Evolutionary conservation across 2,797 vertebrate genomes (phyloP).

Genomic region (Meda fulgida): DNA sequence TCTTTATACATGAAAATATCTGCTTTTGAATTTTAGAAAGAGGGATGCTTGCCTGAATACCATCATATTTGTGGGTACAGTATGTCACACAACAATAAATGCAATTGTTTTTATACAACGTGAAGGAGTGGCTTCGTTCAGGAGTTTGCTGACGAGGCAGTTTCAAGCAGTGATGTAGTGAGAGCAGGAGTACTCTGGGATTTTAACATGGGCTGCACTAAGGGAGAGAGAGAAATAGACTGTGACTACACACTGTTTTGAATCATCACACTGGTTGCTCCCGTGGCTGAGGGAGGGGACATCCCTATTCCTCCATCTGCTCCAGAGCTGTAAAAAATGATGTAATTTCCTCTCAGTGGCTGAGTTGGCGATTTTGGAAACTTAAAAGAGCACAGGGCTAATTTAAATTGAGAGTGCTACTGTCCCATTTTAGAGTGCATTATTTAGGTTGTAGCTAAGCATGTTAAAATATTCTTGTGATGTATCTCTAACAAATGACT

Average conservation of each 20-base stretch:
- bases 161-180: not conserved
- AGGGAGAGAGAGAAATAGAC: slow-evolving; percentile 21
- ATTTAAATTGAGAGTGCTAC: slow-evolving; percentile 44
- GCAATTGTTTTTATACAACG: slow-evolving; percentile 4
- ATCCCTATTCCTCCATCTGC: slow-evolving; percentile 60
- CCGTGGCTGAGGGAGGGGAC: slow-evolving; percentile 52
- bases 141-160: slow-evolving; percentile 37
- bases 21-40: not conserved
- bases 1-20: not conserved
- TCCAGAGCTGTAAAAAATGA: slow-evolving; percentile 65
- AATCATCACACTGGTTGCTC: slow-evolving; percentile 49
- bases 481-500: not conserved
- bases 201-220: not conserved
- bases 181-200: not conserved
- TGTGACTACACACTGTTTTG: slow-evolving; percentile 48
- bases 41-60: not conserved
- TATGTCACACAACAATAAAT: slow-evolving; percentile 12
- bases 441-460: not conserved
- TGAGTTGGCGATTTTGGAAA: slow-evolving; percentile 64
- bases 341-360: slow-evolving; percentile 71
- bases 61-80: not conserved
- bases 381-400: slow-evolving; percentile 43
- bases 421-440: slow-evolving; percentile 1
- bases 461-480: not conserved
- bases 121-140: slow-evolving; percentile 21